Conservation (phyloP, 2,888 invertebrate species). For the Microplitis manilae region DNA sequence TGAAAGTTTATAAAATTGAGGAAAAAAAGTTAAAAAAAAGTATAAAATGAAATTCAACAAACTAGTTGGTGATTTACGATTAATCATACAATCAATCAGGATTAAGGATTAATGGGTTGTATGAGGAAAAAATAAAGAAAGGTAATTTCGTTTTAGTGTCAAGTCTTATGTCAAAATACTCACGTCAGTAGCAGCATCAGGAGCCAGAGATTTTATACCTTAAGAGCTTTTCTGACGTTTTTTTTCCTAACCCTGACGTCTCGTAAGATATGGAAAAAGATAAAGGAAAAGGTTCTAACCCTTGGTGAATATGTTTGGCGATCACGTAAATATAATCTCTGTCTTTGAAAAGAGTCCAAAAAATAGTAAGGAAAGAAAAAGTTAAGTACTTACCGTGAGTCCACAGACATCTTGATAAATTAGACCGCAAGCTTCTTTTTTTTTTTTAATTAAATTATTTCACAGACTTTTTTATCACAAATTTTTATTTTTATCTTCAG, state of each 20-base stretch:
- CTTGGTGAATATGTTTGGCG: slow-evolving; percentile 9
- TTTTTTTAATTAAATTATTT: slow-evolving; percentile 13
- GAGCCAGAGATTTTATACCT: slow-evolving; percentile 28
- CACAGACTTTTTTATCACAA: background rate
- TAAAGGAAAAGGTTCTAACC: slow-evolving; percentile 7
- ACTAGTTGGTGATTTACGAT: background rate
- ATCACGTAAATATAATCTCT: slow-evolving; percentile 33
- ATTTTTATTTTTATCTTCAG: no score
- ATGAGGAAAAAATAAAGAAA: slow-evolving; percentile 10
- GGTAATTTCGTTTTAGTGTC: slow-evolving; percentile 24
- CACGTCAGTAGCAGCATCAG: slow-evolving; percentile 14
- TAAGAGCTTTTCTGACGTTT: slow-evolving; percentile 10
- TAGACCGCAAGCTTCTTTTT: background rate
- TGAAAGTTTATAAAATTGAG: background rate
- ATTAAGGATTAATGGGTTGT: slow-evolving; percentile 21
- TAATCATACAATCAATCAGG: slow-evolving; percentile 10
- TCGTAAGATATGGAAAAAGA: background rate
- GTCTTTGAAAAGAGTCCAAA: slow-evolving; percentile 16
- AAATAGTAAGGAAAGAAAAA: background rate
- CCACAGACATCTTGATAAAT: slow-evolving; percentile 43
- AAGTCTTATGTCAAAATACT: slow-evolving; percentile 26
- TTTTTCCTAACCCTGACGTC: slow-evolving; percentile 6
- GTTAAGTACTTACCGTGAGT: slow-evolving; percentile 44
- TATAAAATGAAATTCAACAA: background rate
- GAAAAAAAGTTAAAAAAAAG: background rate